Conservation (phyloP, 2,113 vertebrate species). For the Lynx canadensis region DNA sequence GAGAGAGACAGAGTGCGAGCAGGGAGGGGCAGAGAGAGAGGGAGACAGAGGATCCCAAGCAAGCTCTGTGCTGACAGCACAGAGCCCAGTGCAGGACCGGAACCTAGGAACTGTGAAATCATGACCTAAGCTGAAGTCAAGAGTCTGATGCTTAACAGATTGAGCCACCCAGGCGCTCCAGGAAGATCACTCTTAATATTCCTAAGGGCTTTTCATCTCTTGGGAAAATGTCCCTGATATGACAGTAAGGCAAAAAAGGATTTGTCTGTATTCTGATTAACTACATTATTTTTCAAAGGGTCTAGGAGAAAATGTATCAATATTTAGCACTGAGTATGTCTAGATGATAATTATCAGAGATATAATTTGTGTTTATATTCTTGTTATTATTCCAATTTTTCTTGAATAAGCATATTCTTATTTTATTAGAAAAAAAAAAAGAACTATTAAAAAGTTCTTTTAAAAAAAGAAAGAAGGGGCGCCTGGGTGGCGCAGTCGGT, state of each 20-base stretch:
- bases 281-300: background rate
- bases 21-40: too few relatives aligned
- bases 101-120: too few relatives aligned
- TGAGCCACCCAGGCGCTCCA: too few relatives aligned
- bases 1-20: too few relatives aligned
- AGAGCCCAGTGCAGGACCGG: too few relatives aligned
- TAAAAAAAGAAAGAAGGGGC: background rate
- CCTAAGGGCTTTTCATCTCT: background rate
- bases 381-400: background rate
- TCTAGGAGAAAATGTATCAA: slow-evolving; percentile 19
- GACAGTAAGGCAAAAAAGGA: background rate
- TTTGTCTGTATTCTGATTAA: background rate
- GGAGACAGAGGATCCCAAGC: too few relatives aligned
- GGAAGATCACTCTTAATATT: background rate
- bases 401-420: background rate
- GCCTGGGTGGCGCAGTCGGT: too few relatives aligned
- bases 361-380: background rate
- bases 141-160: too few relatives aligned
- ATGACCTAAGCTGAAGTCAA: too few relatives aligned
- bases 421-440: slow-evolving; percentile 21
- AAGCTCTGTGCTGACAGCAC: too few relatives aligned
- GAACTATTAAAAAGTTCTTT: background rate
- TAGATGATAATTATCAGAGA: background rate
- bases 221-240: background rate
- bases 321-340: background rate